Percentiles rank a stretch among this genome's conserved stretches.
These are phyloP conservation scores for Babylonia areolata DNA, from an alignment of 1,140 invertebrate genomes.

Conservation along the genomic window DNA sequence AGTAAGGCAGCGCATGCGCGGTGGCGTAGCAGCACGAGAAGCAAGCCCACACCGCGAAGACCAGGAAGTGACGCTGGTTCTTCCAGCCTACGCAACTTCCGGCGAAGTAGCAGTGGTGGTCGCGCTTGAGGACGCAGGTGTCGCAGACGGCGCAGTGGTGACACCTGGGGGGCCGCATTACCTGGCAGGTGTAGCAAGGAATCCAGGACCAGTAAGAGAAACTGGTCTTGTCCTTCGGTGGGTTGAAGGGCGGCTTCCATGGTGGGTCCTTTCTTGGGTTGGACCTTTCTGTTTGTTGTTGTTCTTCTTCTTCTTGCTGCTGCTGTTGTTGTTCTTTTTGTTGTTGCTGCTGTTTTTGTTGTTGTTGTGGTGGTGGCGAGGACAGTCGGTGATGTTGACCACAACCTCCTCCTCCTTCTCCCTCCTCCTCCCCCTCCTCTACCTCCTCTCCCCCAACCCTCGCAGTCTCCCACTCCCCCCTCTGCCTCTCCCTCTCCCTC, in stretches of 20 bases:
- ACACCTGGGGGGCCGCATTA: conserved; percentile 49
- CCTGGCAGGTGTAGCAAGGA: conserved; percentile 54
- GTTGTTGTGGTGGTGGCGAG: too few species aligned
- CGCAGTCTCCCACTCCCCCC: too few species aligned
- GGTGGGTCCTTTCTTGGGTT: background rate
- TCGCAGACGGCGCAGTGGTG: conserved; percentile 51
- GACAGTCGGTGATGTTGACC: background rate
- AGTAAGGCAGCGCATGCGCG: conserved; percentile 44
- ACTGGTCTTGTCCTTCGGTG: conserved; percentile 40
- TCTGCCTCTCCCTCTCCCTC: too few species aligned
- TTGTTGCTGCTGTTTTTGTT: too few species aligned
- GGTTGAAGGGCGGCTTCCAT: conserved; percentile 21
- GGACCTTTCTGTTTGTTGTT: too few species aligned
- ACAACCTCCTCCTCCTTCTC: too few species aligned
- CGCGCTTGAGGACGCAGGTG: too few species aligned
- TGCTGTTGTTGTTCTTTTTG: too few species aligned
- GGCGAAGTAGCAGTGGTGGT: conserved; percentile 96
- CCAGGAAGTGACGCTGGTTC: conserved; percentile 92
- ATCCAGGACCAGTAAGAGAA: conserved; percentile 63
- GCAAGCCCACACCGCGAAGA: conserved; percentile 83
- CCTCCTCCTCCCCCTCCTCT: too few species aligned
- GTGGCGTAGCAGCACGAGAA: conserved; percentile 44
- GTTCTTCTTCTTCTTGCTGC: background rate
- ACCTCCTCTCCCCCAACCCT: too few species aligned
- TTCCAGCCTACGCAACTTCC: conserved; percentile 91